phyloP scores from a whole-genome alignment of 2,797 vertebrate genomes.

The Acrossocheilus fasciatus region DNA sequence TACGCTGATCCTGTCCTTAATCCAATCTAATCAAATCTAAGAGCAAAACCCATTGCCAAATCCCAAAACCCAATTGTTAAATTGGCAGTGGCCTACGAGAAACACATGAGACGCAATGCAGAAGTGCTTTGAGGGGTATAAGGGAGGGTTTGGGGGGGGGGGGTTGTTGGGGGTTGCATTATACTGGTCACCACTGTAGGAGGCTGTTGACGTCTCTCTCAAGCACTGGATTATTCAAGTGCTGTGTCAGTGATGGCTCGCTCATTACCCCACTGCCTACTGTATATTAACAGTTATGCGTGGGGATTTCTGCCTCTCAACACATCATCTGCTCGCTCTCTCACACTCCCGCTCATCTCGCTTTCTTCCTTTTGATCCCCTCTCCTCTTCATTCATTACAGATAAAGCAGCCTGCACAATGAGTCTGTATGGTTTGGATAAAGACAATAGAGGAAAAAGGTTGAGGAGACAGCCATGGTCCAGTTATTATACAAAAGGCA shows the following conservation, averaged over 20 bases:
- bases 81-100: constrained; percentile 9
- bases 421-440: constrained; percentile 12
- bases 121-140: constrained; percentile 16
- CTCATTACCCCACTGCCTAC: constrained; percentile 57
- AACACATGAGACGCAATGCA: background rate
- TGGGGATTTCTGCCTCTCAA: constrained; percentile 56
- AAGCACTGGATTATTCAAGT: constrained; percentile 34
- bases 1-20: constrained; percentile 31
- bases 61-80: constrained; percentile 25
- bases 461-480: constrained; percentile 16
- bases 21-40: constrained; percentile 29
- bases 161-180: constrained; percentile 35
- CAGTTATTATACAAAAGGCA: constrained; percentile 6
- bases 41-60: constrained; percentile 12
- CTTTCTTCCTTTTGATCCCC: constrained; percentile 37
- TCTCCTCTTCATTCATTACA: constrained; percentile 24
- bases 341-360: constrained; percentile 30
- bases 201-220: constrained; percentile 54
- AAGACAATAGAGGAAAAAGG: constrained; percentile 35
- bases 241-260: constrained; percentile 34
- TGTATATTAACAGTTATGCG: constrained; percentile 52
- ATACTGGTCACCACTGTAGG: constrained; percentile 42
- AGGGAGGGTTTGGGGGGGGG: background rate
- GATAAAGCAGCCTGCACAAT: constrained; percentile 45
- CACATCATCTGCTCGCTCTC: constrained; percentile 53